phyloP scores from a whole-genome alignment of 2,113 vertebrate genomes.

The Oceanodroma tethys region DNA sequence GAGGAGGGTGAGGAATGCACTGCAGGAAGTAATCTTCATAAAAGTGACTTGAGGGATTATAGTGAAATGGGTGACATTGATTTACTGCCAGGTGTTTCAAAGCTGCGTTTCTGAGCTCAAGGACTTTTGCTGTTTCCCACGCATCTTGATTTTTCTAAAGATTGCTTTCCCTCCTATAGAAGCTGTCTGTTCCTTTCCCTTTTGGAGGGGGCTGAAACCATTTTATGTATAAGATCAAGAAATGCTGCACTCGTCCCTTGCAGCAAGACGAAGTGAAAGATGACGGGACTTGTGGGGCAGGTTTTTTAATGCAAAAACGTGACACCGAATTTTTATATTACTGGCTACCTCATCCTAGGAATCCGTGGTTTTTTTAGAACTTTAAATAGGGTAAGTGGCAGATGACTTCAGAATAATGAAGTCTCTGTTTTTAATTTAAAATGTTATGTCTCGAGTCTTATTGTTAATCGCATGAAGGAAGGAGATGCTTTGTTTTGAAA shows the following conservation, averaged over 20 bases:
- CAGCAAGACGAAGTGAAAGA: background rate
- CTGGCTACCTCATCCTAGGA: background rate
- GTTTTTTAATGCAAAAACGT: background rate
- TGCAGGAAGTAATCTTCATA: slow-evolving; percentile 50
- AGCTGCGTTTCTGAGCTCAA: background rate
- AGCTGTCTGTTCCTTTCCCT: background rate
- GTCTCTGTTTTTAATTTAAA: background rate
- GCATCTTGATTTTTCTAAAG: background rate
- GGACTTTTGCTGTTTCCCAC: background rate
- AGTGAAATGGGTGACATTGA: slow-evolving; percentile 37
- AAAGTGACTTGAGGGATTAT: slow-evolving; percentile 51
- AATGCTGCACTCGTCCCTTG: background rate
- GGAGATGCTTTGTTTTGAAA: background rate
- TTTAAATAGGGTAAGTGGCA: background rate
- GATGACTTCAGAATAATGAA: background rate
- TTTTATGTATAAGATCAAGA: background rate
- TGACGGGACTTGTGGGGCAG: background rate
- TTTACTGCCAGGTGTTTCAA: slow-evolving; percentile 49
- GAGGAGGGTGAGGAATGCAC: background rate
- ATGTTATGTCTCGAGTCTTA: background rate
- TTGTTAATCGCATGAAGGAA: background rate
- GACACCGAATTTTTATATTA: background rate
- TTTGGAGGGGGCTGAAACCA: background rate
- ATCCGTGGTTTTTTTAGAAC: background rate
- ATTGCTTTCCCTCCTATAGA: background rate